A percentile compares a stretch with the other conserved stretches of the same genome.
Conservation (phyloP, 2,113 vertebrate genomes). For the Anolis carolinensis region DNA sequence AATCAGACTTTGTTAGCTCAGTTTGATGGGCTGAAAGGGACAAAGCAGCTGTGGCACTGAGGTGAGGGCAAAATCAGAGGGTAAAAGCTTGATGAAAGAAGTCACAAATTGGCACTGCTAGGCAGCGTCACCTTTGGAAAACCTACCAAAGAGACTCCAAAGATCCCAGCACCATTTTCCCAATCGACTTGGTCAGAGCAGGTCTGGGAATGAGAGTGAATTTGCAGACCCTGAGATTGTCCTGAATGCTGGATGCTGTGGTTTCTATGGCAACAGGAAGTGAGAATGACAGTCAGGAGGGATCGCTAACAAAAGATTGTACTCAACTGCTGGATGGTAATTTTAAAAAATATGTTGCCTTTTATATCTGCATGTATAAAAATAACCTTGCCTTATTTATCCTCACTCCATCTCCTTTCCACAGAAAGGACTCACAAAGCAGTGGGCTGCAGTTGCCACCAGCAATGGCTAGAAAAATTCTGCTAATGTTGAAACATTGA, state of each 20-base stretch:
- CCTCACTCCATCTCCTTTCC: conserved; percentile 52
- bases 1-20: background rate
- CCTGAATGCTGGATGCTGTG: conserved; percentile 40
- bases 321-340: conserved; percentile 53
- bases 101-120: rapidly evolving
- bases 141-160: rapidly evolving
- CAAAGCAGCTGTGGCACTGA: conserved; percentile 2
- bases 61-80: background rate
- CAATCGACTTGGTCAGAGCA: background rate
- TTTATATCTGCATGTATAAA: no score
- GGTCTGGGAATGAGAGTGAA: conserved; percentile 28
- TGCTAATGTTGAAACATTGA: conserved; percentile 44
- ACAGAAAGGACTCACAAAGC: conserved; percentile 58
- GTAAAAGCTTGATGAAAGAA: background rate
- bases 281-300: conserved; percentile 49
- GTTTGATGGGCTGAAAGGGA: background rate
- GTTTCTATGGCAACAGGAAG: conserved; percentile 72
- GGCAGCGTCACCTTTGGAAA: background rate
- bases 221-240: conserved; percentile 21
- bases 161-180: background rate
- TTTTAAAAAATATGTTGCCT: conserved; percentile 51
- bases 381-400: conserved; percentile 60
- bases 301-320: conserved; percentile 57
- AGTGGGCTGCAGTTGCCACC: conserved; percentile 43
- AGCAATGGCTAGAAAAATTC: conserved; percentile 59